Evolutionary conservation across 2,797 vertebrate species (phyloP), one percentile per base, ranked within the genome.

Genomic region (Chaenodraco wilsoni): DNA sequence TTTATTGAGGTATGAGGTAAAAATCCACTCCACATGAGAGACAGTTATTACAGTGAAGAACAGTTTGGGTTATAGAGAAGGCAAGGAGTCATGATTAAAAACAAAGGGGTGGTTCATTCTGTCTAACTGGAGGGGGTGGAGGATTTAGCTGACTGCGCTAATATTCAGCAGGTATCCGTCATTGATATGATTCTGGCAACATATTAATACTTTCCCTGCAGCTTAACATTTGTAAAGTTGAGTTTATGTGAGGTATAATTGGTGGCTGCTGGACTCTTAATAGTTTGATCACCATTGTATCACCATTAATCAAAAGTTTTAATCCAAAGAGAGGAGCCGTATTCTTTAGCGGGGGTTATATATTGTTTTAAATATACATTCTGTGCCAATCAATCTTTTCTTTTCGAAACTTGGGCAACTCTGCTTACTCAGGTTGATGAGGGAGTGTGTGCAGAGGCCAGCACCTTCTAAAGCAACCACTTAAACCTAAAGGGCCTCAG

Each of bases 11-110:
- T 57, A 85, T 60, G 83, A 83, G 87, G 80, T 45, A 86, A 86
- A 81, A 84, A 85, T 82, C 82, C 0, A 46, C 90, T 86, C 90
- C 83, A 69, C 85, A 78, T 88, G 88, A 87, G 83, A 87, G 87
- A 85, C 82, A 88, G 90, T 93, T 91, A 93, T 92, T 91, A 87
- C 78, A 70, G 72, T 73, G 78, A 90, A 87, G 88, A 86, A 88
- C 76, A 84, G 83, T 86, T 88, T 86, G 85, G 90, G 87, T 87
- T 81, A 79, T 72, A 72, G 64, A 82, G 71, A 49, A 86, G 82
- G 52, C 67, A 55, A 69, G 70, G 54, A 81, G 78, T 78, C 81
- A 56, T 84, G 85, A 93, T 93, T 92, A 92, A 92, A 90, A 87
- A 88, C 72, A 79, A 89, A 91, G 83, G 65, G 83, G 82, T 78